Percentiles rank a stretch among this genome's conserved stretches.
phyloP scores from a whole-genome alignment of 2,888 invertebrate species.

The Xestia ashworthii region DNA sequence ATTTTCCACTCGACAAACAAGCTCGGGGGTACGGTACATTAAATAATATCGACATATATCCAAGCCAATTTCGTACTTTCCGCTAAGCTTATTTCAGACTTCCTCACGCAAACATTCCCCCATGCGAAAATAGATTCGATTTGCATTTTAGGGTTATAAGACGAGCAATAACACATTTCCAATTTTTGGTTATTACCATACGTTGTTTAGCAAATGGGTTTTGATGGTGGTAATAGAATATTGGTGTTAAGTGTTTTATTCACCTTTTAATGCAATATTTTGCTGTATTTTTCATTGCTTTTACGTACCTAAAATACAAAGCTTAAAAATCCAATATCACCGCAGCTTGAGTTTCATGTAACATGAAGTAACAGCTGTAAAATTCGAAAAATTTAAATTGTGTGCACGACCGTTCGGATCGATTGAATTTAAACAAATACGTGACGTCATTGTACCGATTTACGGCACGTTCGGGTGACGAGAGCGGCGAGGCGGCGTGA shows the following conservation, averaged over 20 bases:
- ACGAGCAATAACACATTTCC: conserved; percentile 79
- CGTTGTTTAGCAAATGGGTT: conserved; percentile 60
- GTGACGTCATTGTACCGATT: conserved; percentile 66
- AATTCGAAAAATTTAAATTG: conserved; percentile 48
- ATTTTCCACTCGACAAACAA: conserved; percentile 86
- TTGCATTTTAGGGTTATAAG: conserved; percentile 84
- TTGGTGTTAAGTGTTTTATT: conserved; percentile 26
- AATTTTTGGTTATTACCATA: conserved; percentile 60
- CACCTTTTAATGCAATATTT: neutral
- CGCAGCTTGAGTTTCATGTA: conserved; percentile 30
- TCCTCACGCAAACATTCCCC: conserved; percentile 84
- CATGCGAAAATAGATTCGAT: conserved; percentile 84
- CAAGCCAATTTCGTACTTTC: conserved; percentile 87
- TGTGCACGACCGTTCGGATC: conserved; percentile 53
- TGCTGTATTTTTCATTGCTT: neutral
- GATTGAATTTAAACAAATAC: conserved; percentile 68
- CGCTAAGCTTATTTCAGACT: conserved; percentile 86
- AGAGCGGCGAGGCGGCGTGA: conserved; percentile 69
- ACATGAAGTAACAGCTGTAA: conserved; percentile 47
- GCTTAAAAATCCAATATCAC: conserved; percentile 35
- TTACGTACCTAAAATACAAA: conserved; percentile 30
- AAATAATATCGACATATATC: conserved; percentile 88
- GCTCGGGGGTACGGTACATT: conserved; percentile 84
- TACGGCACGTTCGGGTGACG: conserved; percentile 72
- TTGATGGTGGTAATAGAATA: conserved; percentile 38